Base-by-base conservation (phyloP, 2,888 invertebrate genomes). In the Toxonevra muliebris region DNA sequence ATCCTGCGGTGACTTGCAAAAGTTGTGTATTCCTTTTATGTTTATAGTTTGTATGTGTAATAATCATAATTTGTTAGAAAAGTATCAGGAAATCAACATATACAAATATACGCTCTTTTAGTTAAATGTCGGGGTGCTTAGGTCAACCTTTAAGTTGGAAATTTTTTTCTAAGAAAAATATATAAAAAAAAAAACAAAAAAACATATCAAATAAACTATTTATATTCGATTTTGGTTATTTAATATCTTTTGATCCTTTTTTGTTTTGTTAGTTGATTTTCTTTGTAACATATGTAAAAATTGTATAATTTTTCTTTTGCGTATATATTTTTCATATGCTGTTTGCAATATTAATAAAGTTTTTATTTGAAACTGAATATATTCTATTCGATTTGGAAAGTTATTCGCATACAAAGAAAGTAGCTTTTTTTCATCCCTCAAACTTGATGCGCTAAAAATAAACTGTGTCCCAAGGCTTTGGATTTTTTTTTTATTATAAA, bases 21-120 rank as follows among this genome's bases (percentile, higher is more conserved):
- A 41, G 63, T 60, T 55, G 55, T 55, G 55, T 30, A 40, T 20
- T 55, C 20, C 13, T 13, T 55, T 40, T 40, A n/a, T 30, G 55
- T 55, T 55, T 30, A 1, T 55, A n/a, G 55, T 55, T 55, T 30
- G 10, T 55, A n/a, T 13, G 40, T 19, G 41, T 10, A 55, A 30
- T 13, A 30, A 17, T 40, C 41, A 40, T 40, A 55, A 55, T 55
- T 55, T 55, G 30, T 55, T 10, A 40, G 55, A 13, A 55, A 55
- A 30, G 13, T 17, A 17, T 30, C 1, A 40, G 20, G 41, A 40
- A 55, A 13, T 19, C 30, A 0, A n/a, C n/a, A n/a, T n/a, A n/a
- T 30, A 30, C 30, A 30, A 4, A 7, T 7, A 7, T 30, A 30
- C 7, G 30, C 30, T 30, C 7, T 30, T 30, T 30, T 30, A 2